Base-by-base conservation (phyloP, 1,140 invertebrate species). In the Lepidurus couesii region DNA sequence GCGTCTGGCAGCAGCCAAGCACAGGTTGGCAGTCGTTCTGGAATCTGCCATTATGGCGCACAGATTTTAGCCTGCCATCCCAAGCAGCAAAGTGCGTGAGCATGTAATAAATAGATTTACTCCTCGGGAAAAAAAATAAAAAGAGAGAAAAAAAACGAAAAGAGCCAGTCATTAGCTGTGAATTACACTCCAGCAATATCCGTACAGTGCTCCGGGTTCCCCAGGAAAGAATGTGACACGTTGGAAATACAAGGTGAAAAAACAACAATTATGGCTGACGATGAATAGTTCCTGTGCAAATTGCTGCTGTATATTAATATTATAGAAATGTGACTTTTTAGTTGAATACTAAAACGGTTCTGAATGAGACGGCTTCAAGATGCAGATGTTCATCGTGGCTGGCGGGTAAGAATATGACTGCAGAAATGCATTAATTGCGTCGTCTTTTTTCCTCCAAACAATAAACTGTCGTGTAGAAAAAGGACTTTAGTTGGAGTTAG, bases 301-400 rank as follows among this genome's bases (percentile, higher is more conserved):
- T 13, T 13, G 53, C 21, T 21, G 53, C 8, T 47, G 6, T 1
- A 65, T 65, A n/a, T 4, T 47, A 0, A 2, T 47, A 1, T 47
- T 11, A 11, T 11, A 65, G 21, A 65, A 65, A 65, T 7, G 21
- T 21, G 53, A 13, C 53, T 13, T 9, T 65, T 16, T 65, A 21
- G 13, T n/a, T n/a, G 16, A 65, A 65, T 65, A 13, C n/a, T n/a
- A n/a, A 65, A 9, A 65, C 6, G 1, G 21, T 65, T 65, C 53
- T 65, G 53, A 65, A 65, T 65, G 53, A 65, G 53, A 65, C 53
- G 53, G 16, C 53, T 65, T 65, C 53, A 65, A 65, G 53, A 65
- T 65, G 53, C 53, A 65, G 53, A 65, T 65, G 53, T 65, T 65
- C 53, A 65, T 65, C 53, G 53, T 65, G 53, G 53, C 53, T 65